phyloP scores from a whole-genome alignment of 2,797 vertebrate genomes.

The Lateolabrax maculatus region DNA sequence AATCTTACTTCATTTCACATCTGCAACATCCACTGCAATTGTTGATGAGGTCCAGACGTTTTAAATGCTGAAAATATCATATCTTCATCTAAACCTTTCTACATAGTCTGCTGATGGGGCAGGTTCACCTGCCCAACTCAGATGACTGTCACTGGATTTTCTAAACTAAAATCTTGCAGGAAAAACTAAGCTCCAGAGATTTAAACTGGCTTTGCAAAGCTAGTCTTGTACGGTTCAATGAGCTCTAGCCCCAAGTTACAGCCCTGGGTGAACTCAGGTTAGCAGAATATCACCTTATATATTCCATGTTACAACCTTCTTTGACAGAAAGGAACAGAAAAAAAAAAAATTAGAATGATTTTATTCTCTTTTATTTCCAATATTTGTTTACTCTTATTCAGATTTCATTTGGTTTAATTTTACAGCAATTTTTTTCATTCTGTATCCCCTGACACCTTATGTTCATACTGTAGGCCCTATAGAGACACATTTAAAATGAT shows the following conservation, averaged over 20 bases:
- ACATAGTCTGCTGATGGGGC: not conserved
- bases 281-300: not conserved
- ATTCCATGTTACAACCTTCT: slow-evolving; percentile 1
- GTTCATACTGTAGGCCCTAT: not conserved
- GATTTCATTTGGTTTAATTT: not conserved
- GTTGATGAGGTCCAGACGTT: not conserved
- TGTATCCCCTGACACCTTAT: not conserved
- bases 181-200: slow-evolving; percentile 18
- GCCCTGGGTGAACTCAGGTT: not conserved
- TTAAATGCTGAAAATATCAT: not conserved
- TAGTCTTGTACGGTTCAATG: slow-evolving; percentile 6
- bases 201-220: slow-evolving; percentile 7
- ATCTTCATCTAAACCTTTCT: not conserved
- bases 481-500: not conserved
- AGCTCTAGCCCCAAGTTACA: not conserved
- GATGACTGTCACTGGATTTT: slow-evolving; percentile 12
- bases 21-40: not conserved
- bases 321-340: not conserved
- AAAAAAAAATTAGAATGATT: not conserved
- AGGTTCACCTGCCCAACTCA: not conserved
- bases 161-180: not conserved
- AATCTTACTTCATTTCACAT: not conserved
- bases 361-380: not conserved
- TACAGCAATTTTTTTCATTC: not conserved
- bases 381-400: not conserved